These are phyloP conservation scores for Cetonia aurata DNA, from an alignment of 2,888 invertebrate species.

Conservation along the genomic window DNA sequence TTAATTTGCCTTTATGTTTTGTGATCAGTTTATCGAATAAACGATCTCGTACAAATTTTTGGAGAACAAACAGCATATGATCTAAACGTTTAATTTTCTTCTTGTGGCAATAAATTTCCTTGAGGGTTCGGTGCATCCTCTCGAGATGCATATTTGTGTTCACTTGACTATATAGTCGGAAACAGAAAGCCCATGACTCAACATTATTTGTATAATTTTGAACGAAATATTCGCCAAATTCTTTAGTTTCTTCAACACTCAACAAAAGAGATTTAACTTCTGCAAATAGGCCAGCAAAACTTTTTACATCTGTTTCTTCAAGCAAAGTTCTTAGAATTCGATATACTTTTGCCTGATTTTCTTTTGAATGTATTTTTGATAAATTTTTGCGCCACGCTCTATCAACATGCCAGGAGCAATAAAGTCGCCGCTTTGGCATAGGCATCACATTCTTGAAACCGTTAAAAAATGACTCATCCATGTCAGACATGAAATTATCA, in stretches of 20 bases:
- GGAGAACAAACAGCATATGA: background rate
- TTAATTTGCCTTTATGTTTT: background rate
- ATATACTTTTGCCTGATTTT: background rate
- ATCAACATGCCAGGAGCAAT: slow-evolving; percentile 1
- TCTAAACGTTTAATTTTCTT: background rate
- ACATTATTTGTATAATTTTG: background rate
- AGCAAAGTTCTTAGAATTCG: background rate
- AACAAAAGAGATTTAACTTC: background rate
- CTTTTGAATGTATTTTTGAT: background rate
- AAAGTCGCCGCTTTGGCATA: background rate
- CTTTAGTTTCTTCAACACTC: slow-evolving; percentile 4
- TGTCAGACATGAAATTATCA: background rate
- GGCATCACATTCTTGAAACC: background rate
- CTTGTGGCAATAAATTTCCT: background rate
- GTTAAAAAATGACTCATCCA: background rate
- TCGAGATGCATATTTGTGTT: slow-evolving; percentile 1
- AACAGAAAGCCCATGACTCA: slow-evolving; percentile 2
- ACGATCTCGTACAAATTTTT: background rate
- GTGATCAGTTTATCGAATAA: background rate
- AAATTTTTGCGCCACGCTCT: background rate
- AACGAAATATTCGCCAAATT: slow-evolving; percentile 4
- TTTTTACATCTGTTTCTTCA: background rate
- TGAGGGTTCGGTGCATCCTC: background rate
- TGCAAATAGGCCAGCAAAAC: background rate
- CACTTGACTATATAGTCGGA: background rate